phyloP scores from a whole-genome alignment of 2,888 invertebrate species.

The Belgica antarctica region DNA sequence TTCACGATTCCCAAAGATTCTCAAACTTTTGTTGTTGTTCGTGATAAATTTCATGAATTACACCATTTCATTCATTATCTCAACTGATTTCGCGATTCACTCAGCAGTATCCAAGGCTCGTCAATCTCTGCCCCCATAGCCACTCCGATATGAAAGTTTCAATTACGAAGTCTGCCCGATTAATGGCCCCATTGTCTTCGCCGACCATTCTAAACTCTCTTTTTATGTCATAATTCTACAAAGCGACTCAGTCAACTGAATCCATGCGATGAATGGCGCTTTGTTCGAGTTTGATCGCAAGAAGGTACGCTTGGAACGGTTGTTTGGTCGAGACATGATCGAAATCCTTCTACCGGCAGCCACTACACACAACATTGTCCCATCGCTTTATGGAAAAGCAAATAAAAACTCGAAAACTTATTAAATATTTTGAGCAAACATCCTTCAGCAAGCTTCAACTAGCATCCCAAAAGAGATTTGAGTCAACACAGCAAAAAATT shows the following conservation, averaged over 20 bases:
- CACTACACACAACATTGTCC: not conserved
- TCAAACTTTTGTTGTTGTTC: too few relatives aligned
- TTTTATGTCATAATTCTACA: not conserved
- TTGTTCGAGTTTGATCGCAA: not conserved
- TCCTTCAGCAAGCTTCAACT: conserved; percentile 12
- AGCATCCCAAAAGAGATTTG: not conserved
- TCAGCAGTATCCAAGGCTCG: too few relatives aligned
- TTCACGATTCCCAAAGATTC: too few relatives aligned
- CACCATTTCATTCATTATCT: too few relatives aligned
- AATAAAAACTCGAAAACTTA: conserved; percentile 7
- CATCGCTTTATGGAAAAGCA: conserved; percentile 12
- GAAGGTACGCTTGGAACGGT: not conserved
- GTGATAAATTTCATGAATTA: too few relatives aligned
- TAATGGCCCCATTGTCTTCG: not conserved
- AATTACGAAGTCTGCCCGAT: not conserved
- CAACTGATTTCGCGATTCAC: too few relatives aligned
- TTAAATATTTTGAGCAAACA: conserved; percentile 38
- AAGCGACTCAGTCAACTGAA: not conserved
- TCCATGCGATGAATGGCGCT: not conserved
- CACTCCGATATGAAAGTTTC: not conserved
- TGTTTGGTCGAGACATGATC: too few relatives aligned
- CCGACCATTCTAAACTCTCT: not conserved
- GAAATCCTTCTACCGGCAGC: not conserved
- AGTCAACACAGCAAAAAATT: conserved; percentile 21
- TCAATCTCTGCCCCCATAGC: too few relatives aligned